Base-by-base conservation (phyloP, 2,113 vertebrate species). In the Nothoprocta pentlandii region DNA sequence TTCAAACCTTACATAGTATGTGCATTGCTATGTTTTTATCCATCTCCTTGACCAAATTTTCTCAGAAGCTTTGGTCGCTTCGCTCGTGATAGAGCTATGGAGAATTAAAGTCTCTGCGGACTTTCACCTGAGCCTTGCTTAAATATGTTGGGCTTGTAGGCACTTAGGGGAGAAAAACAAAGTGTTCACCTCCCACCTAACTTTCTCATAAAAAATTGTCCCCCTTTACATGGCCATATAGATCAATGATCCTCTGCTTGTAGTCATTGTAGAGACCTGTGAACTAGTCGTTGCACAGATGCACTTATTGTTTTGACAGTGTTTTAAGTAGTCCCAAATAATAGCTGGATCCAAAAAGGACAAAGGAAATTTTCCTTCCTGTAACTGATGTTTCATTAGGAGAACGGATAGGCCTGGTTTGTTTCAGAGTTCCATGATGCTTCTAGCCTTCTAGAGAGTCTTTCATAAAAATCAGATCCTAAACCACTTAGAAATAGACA, bases 401-500 rank as follows among this genome's bases (percentile, higher is more conserved):
- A 86, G 11, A 86, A 36, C 30, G 28, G 28, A 16, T 39, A 49
- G 66, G 12, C 15, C 51, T 88, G n/a, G 12, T 64, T 86, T 7
- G 8, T 84, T 39, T 67, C 42, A 86, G 80, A 90, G 51, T 21
- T 83, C 88, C 58, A 70, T 46, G 73, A 41, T 19, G 12, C 70
- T 93, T 86, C 80, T 67, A 79, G 61, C 10, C 51, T 54, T 54
- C 68, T 53, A 81, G 59, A 22, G 74, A 83, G 16, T 4, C 28
- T 54, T 75, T 13, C 54, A 8, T 47, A 42, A 88, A 83, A 84
- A 42, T 46, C 62, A 84, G 46, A 80, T 62, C 53, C 42, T 69
- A 59, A 80, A 92, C 39, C 16, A 44, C 32, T 87, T 89, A 36
- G 90, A 88, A 94, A 90, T 80, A 93, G 80, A 86, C 84, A 86